Evolutionary conservation across 2,113 vertebrate species (phyloP), one percentile per base, ranked within the genome.

Genomic region (Gobio gobio): DNA sequence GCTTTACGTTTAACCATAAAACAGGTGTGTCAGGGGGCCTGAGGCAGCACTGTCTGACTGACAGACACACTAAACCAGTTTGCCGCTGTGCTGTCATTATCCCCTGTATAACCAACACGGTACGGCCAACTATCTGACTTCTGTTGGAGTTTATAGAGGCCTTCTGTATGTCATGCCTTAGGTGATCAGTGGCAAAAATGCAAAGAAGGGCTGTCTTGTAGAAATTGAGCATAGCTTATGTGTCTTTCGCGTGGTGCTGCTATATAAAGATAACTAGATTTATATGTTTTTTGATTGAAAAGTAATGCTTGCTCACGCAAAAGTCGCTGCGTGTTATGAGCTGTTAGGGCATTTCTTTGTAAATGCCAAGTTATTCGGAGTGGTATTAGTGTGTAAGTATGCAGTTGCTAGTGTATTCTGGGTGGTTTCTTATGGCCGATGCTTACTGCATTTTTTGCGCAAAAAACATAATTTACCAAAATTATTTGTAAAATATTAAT

Each of bases 21-120:
- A 86, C 85, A 88, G 87, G 87, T 88, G 87, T 88, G 87, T 86
- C 87, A 86, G 56, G 77, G 45, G 82, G 74, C 85, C 87, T 77
- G 77, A 84, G 87, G 87, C 87, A 84, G 87, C 70, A 84, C 51
- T 72, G 81, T 54, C 78, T 70, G 77, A 84, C 85, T 79, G 87
- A 86, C 74, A 78, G 66, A 83, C 83, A 86, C 68, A 88, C 85
- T 86, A 88, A 88, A 88, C 87, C 85, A 84, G 85, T 88, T 86
- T 82, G 85, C 82, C 61, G 75, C 87, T 84, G 49, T 70, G 75
- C 82, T 86, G 87, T 88, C 87, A 86, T 86, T 85, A 86, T 70
- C 40, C 45, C 70, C 87, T 83, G 54, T 83, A 70, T 76, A 86
- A 43, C 77, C 72, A 61, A 16, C 70, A 61, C 33, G 45, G 73